Base-by-base conservation (phyloP, 1,140 invertebrate species). In the Scaptodrosophila lebanonensis region DNA sequence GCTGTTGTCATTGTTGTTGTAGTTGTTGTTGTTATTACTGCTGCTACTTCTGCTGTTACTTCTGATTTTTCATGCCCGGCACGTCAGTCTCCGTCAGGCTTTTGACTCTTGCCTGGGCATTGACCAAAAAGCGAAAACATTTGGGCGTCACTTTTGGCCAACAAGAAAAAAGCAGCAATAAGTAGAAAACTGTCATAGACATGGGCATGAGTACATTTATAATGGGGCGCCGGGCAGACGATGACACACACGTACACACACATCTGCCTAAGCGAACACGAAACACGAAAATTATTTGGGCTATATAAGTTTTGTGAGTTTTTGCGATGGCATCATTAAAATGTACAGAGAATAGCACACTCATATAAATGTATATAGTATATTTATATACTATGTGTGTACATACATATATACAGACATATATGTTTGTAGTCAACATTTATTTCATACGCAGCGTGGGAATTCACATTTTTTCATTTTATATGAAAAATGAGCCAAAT, bases 131-230 rank as follows among this genome's bases (percentile, higher is more conserved):
- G 54, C 48, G 66, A 67, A 47, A 47, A 43, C 54, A 59, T 62
- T 57, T 52, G 59, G 52, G 59, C 57, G 52, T 57, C 53, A 50
- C 50, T 62, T 62, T 62, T 42, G 59, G 43, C 48, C 58, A 47
- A 50, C n/a, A n/a, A n/a, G n/a, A n/a, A n/a, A n/a, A n/a, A n/a
- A n/a, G n/a, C n/a, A n/a, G n/a, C n/a, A n/a, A n/a, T n/a, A n/a
- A n/a, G n/a, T n/a, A n/a, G n/a, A n/a, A 77, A 79, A 79, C 72
- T 79, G 72, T 77, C 72, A 77, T 79, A 77, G 72, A 77, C 75
- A 61, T 57, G 57, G 72, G 62, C 67, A 76, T 57, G 57, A 67
- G 62, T 66, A 76, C 67, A 76, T 76, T 76, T 76, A 77, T 76
- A 77, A 77, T 76, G 72, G 72, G 71, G 66, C 76, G 73, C 73